phyloP scores from a whole-genome alignment of 2,888 invertebrate genomes.

The Spilarctia lutea region DNA sequence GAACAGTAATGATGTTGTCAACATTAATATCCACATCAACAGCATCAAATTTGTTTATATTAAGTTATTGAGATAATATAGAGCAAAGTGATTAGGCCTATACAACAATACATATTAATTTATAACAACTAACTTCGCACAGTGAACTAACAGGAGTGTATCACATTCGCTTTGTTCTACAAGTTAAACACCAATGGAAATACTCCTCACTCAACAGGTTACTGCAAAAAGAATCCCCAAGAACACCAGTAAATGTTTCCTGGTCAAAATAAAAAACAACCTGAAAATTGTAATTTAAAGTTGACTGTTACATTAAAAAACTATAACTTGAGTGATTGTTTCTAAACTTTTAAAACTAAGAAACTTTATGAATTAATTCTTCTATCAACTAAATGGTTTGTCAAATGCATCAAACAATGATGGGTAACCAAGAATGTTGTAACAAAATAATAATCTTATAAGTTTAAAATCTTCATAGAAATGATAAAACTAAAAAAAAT shows the following conservation, averaged over 20 bases:
- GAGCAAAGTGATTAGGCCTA: slow-evolving; percentile 39
- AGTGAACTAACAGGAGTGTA: slow-evolving; percentile 14
- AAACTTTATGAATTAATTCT: not conserved
- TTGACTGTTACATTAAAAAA: not conserved
- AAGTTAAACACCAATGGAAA: not conserved
- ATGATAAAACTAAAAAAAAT: not conserved
- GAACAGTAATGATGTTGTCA: not conserved
- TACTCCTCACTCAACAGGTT: not conserved
- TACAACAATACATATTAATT: slow-evolving; percentile 20
- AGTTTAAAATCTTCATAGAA: slow-evolving; percentile 1
- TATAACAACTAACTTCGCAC: slow-evolving; percentile 32
- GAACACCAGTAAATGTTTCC: not conserved
- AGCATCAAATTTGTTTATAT: slow-evolving; percentile 13
- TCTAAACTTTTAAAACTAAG: not conserved
- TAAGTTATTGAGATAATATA: slow-evolving; percentile 30
- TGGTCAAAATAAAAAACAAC: not conserved
- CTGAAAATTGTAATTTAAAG: not conserved
- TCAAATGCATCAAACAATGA: slow-evolving; percentile 34
- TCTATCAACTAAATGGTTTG: not conserved
- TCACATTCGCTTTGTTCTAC: slow-evolving; percentile 47
- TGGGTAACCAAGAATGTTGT: slow-evolving; percentile 32
- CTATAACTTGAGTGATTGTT: slow-evolving; percentile 4
- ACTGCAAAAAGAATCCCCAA: not conserved
- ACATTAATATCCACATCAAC: slow-evolving; percentile 17
- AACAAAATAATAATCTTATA: slow-evolving; percentile 39